Conservation (phyloP, 2,888 invertebrate species). For the Temnothorax unifasciatus region DNA sequence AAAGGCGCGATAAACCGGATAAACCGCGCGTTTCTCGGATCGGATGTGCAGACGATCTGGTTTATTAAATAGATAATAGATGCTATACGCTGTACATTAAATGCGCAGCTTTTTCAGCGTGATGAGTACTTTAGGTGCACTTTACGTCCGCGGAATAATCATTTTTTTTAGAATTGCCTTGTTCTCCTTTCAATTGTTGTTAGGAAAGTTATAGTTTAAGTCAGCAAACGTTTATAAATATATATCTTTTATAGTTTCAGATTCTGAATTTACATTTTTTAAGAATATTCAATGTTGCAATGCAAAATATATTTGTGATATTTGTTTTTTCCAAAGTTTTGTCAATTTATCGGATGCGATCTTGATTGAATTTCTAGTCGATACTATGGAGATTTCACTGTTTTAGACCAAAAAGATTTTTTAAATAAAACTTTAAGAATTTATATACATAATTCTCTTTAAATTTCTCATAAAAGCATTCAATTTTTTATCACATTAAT, state of each 20-base stretch:
- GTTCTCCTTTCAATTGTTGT: background rate
- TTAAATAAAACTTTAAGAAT: background rate
- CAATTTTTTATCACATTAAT: background rate
- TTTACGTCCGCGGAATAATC: background rate
- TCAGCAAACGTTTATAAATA: background rate
- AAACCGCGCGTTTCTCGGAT: conserved; percentile 28
- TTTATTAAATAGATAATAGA: conserved; percentile 11
- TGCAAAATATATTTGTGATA: background rate
- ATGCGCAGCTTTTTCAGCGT: background rate
- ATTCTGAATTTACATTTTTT: background rate
- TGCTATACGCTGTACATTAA: background rate
- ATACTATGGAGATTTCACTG: background rate
- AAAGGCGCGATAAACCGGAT: no score
- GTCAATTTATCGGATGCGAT: background rate
- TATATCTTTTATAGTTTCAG: background rate
- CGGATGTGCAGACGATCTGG: conserved; percentile 24
- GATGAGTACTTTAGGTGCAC: background rate
- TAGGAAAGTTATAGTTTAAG: background rate
- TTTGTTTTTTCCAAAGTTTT: background rate
- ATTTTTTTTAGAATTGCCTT: background rate
- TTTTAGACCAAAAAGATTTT: background rate
- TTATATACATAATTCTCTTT: conserved; percentile 11
- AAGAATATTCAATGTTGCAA: background rate
- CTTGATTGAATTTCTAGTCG: background rate
- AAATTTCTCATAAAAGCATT: background rate